These are phyloP conservation scores for Catagonus wagneri DNA, from an alignment of 2,113 vertebrate species.

Conservation along the genomic window DNA sequence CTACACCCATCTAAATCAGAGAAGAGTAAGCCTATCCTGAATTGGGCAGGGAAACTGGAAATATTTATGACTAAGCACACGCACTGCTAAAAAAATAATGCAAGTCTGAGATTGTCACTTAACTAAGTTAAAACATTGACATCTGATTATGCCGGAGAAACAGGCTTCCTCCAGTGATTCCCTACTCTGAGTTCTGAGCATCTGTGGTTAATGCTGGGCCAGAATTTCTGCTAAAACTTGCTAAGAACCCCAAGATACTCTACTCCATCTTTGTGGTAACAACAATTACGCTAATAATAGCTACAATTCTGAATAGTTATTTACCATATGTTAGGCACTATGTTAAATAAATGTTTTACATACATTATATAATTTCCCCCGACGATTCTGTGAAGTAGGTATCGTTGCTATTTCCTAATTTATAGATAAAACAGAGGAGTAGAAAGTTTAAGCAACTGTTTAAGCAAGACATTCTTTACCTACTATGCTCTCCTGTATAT, in stretches of 20 bases:
- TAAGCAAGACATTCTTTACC: background rate
- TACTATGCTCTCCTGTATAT: background rate
- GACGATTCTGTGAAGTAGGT: background rate
- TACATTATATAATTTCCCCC: background rate
- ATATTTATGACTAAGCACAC: background rate
- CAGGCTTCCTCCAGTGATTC: background rate
- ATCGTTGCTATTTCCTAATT: background rate
- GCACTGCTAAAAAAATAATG: background rate
- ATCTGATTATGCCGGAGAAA: background rate
- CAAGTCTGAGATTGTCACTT: background rate
- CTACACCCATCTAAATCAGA: background rate
- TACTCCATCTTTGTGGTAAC: background rate
- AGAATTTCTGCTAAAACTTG: background rate
- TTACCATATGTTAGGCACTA: background rate
- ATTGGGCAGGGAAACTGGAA: background rate
- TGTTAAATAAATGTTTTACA: constrained; percentile 28
- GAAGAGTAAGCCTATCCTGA: background rate
- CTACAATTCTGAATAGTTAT: background rate
- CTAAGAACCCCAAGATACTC: background rate
- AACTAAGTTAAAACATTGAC: background rate
- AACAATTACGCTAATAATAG: background rate
- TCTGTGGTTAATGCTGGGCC: background rate
- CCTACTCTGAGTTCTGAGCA: background rate
- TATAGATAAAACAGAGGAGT: background rate
- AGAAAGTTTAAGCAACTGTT: background rate